These are phyloP conservation scores for Anabas testudineus DNA, from an alignment of 2,797 vertebrate genomes.

Conservation along the genomic window DNA sequence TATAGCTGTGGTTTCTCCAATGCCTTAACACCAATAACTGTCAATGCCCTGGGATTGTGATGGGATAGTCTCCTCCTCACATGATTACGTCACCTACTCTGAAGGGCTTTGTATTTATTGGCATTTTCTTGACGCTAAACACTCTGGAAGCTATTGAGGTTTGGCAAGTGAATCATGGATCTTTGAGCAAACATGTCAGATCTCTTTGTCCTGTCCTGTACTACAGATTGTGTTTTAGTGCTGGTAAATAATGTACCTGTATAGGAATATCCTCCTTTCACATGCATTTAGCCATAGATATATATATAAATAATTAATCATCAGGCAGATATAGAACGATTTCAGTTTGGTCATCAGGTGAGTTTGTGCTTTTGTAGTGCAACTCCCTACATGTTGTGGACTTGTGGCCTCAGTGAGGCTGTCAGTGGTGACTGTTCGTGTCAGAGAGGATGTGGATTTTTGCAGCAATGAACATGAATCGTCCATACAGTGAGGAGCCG, in stretches of 20 bases:
- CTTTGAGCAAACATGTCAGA: neutral
- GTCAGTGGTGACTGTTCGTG: constrained; percentile 35
- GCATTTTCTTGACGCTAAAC: neutral
- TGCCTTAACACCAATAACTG: neutral
- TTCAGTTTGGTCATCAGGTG: neutral
- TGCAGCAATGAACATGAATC: constrained; percentile 45
- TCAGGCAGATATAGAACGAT: neutral
- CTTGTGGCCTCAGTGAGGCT: constrained; percentile 17
- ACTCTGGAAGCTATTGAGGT: neutral
- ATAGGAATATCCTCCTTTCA: neutral
- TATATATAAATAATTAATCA: constrained; percentile 1
- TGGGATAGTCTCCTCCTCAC: neutral
- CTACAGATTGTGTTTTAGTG: neutral
- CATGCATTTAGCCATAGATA: neutral
- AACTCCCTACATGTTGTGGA: constrained; percentile 17
- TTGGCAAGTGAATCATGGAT: neutral
- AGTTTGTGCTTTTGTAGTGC: neutral
- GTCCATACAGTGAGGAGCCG: constrained; percentile 35
- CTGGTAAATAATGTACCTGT: neutral
- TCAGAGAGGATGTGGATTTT: constrained; percentile 43
- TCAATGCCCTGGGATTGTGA: neutral
- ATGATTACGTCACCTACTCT: neutral
- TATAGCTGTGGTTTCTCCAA: neutral
- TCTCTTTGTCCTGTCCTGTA: neutral
- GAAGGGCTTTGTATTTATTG: constrained; percentile 14